Evolutionary conservation across 2,113 vertebrate genomes (phyloP).

Genomic region (Galbula dea): DNA sequence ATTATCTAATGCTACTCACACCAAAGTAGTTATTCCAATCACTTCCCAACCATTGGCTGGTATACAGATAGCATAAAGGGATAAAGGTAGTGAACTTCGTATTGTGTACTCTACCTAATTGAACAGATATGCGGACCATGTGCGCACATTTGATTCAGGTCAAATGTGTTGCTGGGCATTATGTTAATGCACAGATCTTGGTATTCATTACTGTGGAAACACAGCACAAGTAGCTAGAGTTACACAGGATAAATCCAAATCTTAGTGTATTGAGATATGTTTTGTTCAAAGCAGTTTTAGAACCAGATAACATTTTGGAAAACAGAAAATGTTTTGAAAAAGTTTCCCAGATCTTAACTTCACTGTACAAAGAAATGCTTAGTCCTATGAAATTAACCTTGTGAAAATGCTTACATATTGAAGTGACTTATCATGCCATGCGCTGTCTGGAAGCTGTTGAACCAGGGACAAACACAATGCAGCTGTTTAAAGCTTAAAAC

Average conservation of each 20-base stretch:
- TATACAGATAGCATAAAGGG: neutral
- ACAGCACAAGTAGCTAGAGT: neutral
- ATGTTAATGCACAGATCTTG: neutral
- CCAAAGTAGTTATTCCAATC: neutral
- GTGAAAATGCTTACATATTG: neutral
- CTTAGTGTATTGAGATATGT: neutral
- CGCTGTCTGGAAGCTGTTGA: neutral
- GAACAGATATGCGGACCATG: neutral
- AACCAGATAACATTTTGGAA: neutral
- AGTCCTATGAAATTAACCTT: neutral
- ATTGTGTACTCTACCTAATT: conserved; percentile 10
- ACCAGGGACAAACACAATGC: neutral
- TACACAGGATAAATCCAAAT: neutral
- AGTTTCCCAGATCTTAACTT: neutral
- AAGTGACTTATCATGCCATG: neutral
- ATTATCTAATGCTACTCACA: neutral
- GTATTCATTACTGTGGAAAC: neutral
- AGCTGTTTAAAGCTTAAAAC: neutral
- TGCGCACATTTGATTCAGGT: neutral
- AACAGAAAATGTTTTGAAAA: neutral
- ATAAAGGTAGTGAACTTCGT: neutral
- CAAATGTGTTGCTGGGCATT: neutral
- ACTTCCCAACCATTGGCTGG: neutral
- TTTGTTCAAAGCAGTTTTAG: neutral
- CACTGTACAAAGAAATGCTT: neutral